Percentiles rank a stretch among this genome's conserved stretches.
Evolutionary conservation across 92 coral and sea anemone genomes (phyloP).

Genomic region (Bergia puertoricense): DNA sequence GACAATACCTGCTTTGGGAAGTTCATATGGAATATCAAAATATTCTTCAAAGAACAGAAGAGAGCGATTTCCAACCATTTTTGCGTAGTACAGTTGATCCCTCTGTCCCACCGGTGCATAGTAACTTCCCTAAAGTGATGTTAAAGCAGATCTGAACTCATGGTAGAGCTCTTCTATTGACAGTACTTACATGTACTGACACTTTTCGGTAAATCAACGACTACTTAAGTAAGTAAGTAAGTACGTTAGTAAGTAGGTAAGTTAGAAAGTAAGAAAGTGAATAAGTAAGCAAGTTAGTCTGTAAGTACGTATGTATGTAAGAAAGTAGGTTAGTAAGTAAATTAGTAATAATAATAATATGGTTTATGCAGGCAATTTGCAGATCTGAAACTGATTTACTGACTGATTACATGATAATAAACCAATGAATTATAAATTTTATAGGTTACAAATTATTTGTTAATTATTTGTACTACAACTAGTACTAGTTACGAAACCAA

Average conservation of each 20-base stretch:
- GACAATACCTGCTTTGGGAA: conserved; percentile 89
- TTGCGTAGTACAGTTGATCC: conserved; percentile 82
- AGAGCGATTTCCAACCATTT: conserved; percentile 60
- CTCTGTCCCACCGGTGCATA: conserved; percentile 85
- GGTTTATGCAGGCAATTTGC: too few species aligned
- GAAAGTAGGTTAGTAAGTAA: not conserved
- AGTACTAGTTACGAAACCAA: too few species aligned
- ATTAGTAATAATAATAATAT: too few species aligned
- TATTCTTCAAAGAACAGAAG: conserved; percentile 75
- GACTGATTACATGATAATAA: too few species aligned
- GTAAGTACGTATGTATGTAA: not conserved
- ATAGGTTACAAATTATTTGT: too few species aligned
- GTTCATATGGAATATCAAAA: conserved; percentile 70
- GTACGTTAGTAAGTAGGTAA: not conserved
- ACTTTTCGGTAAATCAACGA: too few species aligned
- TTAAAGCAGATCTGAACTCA: not conserved
- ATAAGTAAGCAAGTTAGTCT: not conserved
- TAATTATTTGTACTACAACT: too few species aligned
- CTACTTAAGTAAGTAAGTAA: not conserved
- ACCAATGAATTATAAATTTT: too few species aligned
- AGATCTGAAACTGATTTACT: too few species aligned
- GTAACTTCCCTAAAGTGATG: conserved; percentile 70
- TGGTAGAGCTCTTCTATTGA: not conserved
- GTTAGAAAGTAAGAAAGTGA: not conserved
- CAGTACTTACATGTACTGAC: not conserved